Conservation (phyloP, 2,113 vertebrate species). For the Siphamia tubifer region DNA sequence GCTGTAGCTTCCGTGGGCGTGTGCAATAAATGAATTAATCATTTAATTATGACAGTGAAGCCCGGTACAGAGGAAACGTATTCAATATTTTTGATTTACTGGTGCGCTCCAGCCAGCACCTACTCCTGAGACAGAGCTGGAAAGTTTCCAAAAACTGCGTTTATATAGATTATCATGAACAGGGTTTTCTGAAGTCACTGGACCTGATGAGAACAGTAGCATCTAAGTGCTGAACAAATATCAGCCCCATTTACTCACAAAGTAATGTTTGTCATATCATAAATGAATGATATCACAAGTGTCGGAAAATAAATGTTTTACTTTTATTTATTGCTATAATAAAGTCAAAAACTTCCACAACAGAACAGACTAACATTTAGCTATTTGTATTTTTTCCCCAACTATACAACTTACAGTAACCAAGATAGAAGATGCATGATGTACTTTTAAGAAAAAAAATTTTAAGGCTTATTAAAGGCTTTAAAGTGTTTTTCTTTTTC, state of each 20-base stretch:
- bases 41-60: conserved; percentile 44
- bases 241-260: no score
- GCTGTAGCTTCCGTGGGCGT: conserved; percentile 46
- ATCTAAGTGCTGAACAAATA: no score
- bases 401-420: not conserved
- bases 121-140: conserved; percentile 30
- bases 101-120: conserved; percentile 24
- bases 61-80: conserved; percentile 21
- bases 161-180: conserved; percentile 16
- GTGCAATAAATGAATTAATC: not conserved
- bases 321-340: no score
- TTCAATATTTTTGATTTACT: not conserved
- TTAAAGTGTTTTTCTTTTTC: not conserved
- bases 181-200: not conserved
- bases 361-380: no score
- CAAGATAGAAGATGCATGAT: not conserved
- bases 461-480: not conserved
- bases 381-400: no score
- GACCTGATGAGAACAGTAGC: not conserved
- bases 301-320: no score
- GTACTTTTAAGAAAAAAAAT: no score
- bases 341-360: no score
- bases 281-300: no score
- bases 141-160: conserved; percentile 46
- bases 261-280: no score